phyloP scores from a whole-genome alignment of 1,140 invertebrate species.

The Whitmania pigra region DNA sequence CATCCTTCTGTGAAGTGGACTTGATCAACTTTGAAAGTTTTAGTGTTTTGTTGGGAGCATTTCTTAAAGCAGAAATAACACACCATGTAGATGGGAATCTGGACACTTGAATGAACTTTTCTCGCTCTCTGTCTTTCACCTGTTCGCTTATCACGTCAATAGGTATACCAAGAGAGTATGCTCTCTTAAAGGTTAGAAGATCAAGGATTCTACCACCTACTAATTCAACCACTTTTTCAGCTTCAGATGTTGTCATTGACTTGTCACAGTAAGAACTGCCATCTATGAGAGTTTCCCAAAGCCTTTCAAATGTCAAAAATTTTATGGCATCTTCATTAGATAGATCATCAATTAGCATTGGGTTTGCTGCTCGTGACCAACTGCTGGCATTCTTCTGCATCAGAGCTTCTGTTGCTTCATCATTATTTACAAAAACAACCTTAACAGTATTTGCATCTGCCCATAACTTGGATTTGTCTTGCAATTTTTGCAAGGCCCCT shows the following conservation, averaged over 20 bases:
- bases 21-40: constrained; percentile 18
- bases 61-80: constrained; percentile 12
- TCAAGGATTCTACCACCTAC: constrained; percentile 22
- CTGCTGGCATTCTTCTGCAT: constrained; percentile 18
- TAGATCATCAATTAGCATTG: constrained; percentile 20
- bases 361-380: constrained; percentile 23
- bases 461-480: constrained; percentile 26
- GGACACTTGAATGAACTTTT: constrained; percentile 24
- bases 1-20: constrained; percentile 13
- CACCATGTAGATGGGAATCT: constrained; percentile 5
- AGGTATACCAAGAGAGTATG: not conserved
- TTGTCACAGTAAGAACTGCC: not conserved
- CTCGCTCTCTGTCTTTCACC: constrained; percentile 19
- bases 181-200: constrained; percentile 22
- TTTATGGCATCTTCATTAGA: constrained; percentile 18
- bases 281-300: constrained; percentile 6
- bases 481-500: constrained; percentile 20
- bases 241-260: constrained; percentile 1
- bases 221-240: not conserved
- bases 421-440: constrained; percentile 23
- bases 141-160: constrained; percentile 9
- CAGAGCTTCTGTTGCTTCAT: constrained; percentile 18
- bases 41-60: constrained; percentile 11
- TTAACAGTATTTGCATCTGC: constrained; percentile 25
- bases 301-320: constrained; percentile 14